Evolutionary conservation across 2,113 vertebrate species (phyloP), one percentile per base, ranked within the genome.

Genomic region (Lycaon pictus): DNA sequence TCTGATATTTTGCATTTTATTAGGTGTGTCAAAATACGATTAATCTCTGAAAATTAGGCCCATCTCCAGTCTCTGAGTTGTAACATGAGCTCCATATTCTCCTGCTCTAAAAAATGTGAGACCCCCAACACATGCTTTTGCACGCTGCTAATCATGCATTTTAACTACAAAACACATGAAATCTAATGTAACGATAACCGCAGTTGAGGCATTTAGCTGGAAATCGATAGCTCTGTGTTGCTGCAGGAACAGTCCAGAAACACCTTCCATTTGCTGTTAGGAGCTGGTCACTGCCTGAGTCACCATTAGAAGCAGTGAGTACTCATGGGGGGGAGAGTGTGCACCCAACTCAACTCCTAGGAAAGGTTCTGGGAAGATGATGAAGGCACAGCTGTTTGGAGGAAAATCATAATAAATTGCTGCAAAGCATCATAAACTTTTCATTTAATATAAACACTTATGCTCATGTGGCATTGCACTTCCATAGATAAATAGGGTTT

Each of bases 181-280:
- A 55, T 29, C 20, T 35, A 10, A 22, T 12, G 15, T 3, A 43
- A 69, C 32, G 53, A 1, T 19, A 19, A 56, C 13, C 5, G 0
- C 1, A 11, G 22, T 37, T 16, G 15, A 71, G 48, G 37, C 0
- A 0, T 17, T 17, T 8, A 2, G 12, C 13, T 20, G 32, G 8
- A 23, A 25, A 32, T 7, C 2, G 5, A 2, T 6, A 29, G 29
- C 71, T 69, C 43, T 10, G 53, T 7, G 2, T 27, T 9, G 55
- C 5, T 3, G 2, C 2, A 2, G 43, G 3, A 20, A 13, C 11
- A 11, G 27, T 20, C 1, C 10, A 53, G 1, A 7, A 6, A 5
- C 9, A 2, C 7, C 15, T 62, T 16, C 10, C 15, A 4, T 16
- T 10, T 4, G 7, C 4, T 23, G 9, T 51, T 27, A 55, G 65